Percentiles rank a stretch among this genome's conserved stretches.
These are phyloP conservation scores for Pseudorhiza aurosa DNA, from an alignment of 30 jellyfish, hydroid and myxozoan genomes.

Conservation along the genomic window DNA sequence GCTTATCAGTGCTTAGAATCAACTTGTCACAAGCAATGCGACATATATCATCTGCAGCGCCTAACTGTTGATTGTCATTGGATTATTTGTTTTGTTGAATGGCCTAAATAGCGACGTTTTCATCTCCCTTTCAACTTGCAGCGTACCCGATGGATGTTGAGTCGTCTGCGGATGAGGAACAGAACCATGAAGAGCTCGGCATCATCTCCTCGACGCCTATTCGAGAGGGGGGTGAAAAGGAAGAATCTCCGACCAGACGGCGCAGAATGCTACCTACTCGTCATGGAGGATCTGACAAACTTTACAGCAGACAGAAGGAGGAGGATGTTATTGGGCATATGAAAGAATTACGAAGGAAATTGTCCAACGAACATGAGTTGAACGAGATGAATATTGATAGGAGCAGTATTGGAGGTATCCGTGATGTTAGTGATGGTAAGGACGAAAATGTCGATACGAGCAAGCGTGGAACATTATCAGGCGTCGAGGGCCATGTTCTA, in stretches of 20 bases:
- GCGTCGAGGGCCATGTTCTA: not conserved
- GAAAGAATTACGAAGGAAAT: slow-evolving; percentile 19
- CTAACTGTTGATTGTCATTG: no score
- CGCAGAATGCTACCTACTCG: slow-evolving; percentile 59
- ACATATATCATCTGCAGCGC: no score
- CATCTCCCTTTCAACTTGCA: no score
- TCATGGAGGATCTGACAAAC: slow-evolving; percentile 42
- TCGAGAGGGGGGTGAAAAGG: not conserved
- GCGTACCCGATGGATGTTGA: slow-evolving; percentile 10
- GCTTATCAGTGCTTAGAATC: no score
- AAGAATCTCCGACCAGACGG: slow-evolving; percentile 44
- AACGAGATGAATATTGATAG: not conserved
- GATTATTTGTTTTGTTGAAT: no score
- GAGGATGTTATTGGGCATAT: slow-evolving; percentile 57
- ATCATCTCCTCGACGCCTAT: slow-evolving; percentile 37
- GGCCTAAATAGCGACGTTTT: no score
- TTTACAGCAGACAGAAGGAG: not conserved
- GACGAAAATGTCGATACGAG: not conserved
- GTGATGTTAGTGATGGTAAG: not conserved
- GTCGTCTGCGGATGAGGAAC: not conserved
- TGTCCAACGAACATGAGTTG: slow-evolving; percentile 19
- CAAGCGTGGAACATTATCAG: not conserved
- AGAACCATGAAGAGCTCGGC: not conserved
- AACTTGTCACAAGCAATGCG: no score
- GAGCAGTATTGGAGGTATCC: not conserved